Conservation (phyloP, 1,140 invertebrate genomes). For the Dinoponera quadriceps region DNA sequence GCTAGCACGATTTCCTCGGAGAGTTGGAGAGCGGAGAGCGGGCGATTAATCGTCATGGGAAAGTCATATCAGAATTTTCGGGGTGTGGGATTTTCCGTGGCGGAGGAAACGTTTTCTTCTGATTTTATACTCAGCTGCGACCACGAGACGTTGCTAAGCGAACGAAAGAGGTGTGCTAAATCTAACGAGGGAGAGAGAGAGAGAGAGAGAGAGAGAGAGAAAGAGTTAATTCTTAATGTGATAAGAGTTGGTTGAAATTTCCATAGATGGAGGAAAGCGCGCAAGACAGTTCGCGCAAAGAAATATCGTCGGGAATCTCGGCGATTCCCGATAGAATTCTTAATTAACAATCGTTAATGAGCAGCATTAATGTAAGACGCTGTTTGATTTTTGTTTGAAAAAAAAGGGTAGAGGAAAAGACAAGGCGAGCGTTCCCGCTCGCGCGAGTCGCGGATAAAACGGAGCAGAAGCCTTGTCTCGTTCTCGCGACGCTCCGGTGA, state of each 20-base stretch:
- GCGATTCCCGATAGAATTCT: not conserved
- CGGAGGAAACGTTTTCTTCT: not conserved
- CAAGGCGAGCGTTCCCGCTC: not conserved
- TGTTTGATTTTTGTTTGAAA: too few relatives aligned
- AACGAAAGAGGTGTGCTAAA: not conserved
- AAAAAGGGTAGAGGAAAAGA: too few relatives aligned
- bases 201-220: too few relatives aligned
- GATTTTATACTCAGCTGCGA: not conserved
- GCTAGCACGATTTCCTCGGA: slow-evolving; percentile 63
- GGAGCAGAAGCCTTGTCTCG: not conserved
- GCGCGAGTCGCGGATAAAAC: not conserved
- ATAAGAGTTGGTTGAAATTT: too few relatives aligned
- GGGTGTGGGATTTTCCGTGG: not conserved
- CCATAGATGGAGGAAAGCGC: too few relatives aligned
- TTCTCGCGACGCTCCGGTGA: slow-evolving; percentile 1
- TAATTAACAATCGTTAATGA: not conserved
- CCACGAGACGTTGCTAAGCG: not conserved
- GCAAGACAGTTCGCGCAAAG: not conserved
- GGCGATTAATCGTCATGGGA: slow-evolving; percentile 25
- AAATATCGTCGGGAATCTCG: not conserved
- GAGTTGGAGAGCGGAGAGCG: slow-evolving; percentile 17
- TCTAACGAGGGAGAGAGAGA: slow-evolving; percentile 2
- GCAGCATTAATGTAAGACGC: not conserved
- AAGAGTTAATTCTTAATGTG: too few relatives aligned
- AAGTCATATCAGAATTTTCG: slow-evolving; percentile 17